Percentiles rank a stretch among this genome's conserved stretches.
Conservation (phyloP, 2,888 invertebrate species). For the Dorcus hopei region DNA sequence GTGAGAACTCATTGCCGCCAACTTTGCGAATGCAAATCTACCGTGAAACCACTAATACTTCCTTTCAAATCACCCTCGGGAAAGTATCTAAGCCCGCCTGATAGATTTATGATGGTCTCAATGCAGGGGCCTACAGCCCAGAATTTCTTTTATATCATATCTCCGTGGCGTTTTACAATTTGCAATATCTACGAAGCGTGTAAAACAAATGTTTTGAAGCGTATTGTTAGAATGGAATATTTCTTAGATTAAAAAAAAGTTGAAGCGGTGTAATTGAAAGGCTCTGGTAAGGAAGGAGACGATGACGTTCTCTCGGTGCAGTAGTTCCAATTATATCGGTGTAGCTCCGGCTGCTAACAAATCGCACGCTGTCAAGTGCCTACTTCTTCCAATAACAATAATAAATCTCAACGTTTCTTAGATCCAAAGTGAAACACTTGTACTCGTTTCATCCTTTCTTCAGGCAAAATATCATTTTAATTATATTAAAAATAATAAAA, state of each 20-base stretch:
- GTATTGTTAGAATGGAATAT: no score
- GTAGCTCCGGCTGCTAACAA: constrained; percentile 21
- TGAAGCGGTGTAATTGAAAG: no score
- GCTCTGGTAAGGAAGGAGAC: neutral
- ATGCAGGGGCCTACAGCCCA: neutral
- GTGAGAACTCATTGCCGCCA: constrained; percentile 42
- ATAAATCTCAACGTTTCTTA: constrained; percentile 14
- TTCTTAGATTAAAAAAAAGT: no score
- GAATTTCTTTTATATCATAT: neutral
- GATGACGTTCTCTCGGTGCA: constrained; percentile 21
- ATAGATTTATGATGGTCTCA: constrained; percentile 43
- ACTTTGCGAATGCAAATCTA: constrained; percentile 46
- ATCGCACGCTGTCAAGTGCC: constrained; percentile 21
- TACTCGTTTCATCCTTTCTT: no score
- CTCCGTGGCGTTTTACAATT: neutral
- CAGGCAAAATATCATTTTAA: no score
- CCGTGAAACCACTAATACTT: constrained; percentile 45
- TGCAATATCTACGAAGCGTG: neutral
- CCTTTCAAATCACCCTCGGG: constrained; percentile 38
- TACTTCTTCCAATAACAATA: constrained; percentile 25
- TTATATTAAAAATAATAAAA: no score
- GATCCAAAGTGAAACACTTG: neutral
- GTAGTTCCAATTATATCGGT: constrained; percentile 26
- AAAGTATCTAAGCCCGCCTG: constrained; percentile 38
- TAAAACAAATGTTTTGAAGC: no score